Evolutionary conservation across 1,140 invertebrate genomes (phyloP), one percentile per base, ranked within the genome.

Genomic region (Leptinotarsa defecta): DNA sequence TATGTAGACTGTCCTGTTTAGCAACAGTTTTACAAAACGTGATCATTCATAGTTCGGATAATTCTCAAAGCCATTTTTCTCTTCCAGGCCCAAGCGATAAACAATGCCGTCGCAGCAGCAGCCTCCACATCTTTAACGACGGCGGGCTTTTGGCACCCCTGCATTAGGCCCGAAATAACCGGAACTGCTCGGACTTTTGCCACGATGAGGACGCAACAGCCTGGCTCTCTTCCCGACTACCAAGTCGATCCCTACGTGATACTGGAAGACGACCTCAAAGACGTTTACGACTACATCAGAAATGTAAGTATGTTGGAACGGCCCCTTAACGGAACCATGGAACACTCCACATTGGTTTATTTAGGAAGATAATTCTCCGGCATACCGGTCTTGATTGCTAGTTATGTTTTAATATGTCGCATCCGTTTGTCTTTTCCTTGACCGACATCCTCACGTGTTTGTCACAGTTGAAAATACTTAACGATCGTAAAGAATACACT

Each of bases 221-320:
- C 91, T 6, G 93, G 93, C 80, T 92, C 93, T 20, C 87, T 94
- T 78, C 91, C 92, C 19, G 92, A 94, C 81, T 91, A 92, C 77
- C 91, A 92, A 86, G 89, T 94, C 71, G 93, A 96, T 86, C 95
- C 95, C 77, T 96, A 96, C 84, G 91, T 91, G 81, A 88, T 96
- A 64, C 88, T 95, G 64, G 93, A 95, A 79, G 91, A 94, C 80
- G 95, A 96, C 81, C 89, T 97, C 63, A 92, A 93, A 83, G 91
- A 92, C 83, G 89, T 95, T 78, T 94, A 94, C 80, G 89, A 90
- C 79, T 93, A 95, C 83, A 94, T 96, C 83, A 89, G 91, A 90
- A 89, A 92, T 87, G 94, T 95, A 86, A 91, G 78, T 79, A 49
- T 19, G 13, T 57, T 57, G 64, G 34, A 43, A 43, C 27, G 27